These are phyloP conservation scores for Phataginus tetradactyla DNA, from an alignment of 2,797 vertebrate species.

Conservation along the genomic window DNA sequence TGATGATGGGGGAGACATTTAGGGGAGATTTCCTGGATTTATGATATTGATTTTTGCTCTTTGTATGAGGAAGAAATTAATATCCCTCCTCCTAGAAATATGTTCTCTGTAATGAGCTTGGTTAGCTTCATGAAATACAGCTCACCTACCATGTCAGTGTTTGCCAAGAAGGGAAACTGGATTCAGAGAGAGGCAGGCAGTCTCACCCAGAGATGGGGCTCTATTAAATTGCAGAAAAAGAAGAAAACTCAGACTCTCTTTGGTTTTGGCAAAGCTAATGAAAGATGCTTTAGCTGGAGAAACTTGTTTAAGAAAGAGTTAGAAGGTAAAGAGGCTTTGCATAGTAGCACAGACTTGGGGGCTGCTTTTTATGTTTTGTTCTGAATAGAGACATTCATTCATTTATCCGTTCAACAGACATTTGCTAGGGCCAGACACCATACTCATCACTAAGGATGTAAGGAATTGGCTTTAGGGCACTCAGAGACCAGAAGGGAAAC, in stretches of 20 bases:
- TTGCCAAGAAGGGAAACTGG: background rate
- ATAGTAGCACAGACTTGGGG: background rate
- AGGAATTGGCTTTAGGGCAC: background rate
- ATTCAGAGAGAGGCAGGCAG: background rate
- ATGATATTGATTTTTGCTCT: constrained; percentile 76
- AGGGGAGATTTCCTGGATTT: constrained; percentile 75
- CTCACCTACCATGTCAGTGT: background rate
- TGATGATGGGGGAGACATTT: constrained; percentile 56
- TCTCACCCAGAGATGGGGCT: background rate
- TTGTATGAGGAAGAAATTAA: constrained; percentile 77
- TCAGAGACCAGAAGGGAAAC: background rate
- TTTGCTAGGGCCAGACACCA: background rate
- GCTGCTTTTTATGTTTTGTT: background rate
- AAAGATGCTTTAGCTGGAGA: background rate
- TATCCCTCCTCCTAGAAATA: constrained; percentile 68
- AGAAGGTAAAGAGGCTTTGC: background rate
- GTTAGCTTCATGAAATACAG: constrained; percentile 77
- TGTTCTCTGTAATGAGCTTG: constrained; percentile 54
- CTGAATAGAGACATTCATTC: background rate
- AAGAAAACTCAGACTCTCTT: background rate
- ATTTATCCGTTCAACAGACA: background rate
- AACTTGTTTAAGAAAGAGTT: background rate
- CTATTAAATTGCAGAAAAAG: background rate
- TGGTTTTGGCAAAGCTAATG: background rate
- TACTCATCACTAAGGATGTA: background rate